Evolutionary conservation across 2,888 invertebrate genomes (phyloP), one percentile per base, ranked within the genome.

Genomic region (Pristionchus fissidentatus): DNA sequence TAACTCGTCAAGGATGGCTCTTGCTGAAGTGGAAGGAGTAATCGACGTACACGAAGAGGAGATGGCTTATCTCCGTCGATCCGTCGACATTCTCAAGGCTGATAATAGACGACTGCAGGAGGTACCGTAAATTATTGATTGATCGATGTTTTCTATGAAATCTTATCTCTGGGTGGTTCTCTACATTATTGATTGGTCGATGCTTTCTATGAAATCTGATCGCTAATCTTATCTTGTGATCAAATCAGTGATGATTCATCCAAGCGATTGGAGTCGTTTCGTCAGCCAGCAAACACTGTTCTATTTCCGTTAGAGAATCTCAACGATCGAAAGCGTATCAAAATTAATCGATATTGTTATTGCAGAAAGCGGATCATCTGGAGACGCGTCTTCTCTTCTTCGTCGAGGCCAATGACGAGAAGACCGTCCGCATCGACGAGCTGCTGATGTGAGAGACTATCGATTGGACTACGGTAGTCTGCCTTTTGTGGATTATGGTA

Each of bases 331-430:
- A n/a, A n/a, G n/a, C n/a, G n/a, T n/a, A n/a, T n/a, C n/a, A n/a
- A n/a, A n/a, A n/a, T n/a, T 35, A 22, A 60, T 29, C 15, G 38
- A 4, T 55, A 32, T 29, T 5, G 29, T 62, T 15, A 62, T 73
- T 35, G n/a, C 55, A 78, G 78, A 78, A 78, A 38, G 52, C 52
- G 4, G 78, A 78, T 19, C 78, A 78, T n/a, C 78, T 78, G 35
- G 78, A 78, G 52, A 55, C 52, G 35, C 78, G 78, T 38, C 35
- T 78, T 13, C 55, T 78, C 52, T 78, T 78, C 78, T 78, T 78
- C 52, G 78, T 78, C n/a, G 78, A 78, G 32, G 29, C 43, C 35
- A 78, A 78, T 38, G 78, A 78, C 35, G 78, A 78, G 78, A 78
- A 78, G 55, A 5, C 22, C 3, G 52, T 55, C 8, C 0, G n/a